Percentiles rank a stretch among this genome's conserved stretches.
Evolutionary conservation across 2,888 invertebrate species (phyloP).

Genomic region (Perithous albicinctus): DNA sequence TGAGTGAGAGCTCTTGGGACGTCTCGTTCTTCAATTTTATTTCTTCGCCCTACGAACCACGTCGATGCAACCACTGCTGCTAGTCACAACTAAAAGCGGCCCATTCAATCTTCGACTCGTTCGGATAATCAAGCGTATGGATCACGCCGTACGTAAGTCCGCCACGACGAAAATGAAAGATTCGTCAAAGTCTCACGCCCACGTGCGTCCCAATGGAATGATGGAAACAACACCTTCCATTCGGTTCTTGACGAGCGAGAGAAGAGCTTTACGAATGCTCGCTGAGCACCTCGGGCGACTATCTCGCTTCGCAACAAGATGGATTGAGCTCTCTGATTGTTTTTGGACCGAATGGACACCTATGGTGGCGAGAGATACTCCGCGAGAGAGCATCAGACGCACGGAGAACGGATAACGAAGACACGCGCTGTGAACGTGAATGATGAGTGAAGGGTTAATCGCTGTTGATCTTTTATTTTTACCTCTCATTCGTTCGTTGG

Average conservation of each 20-base stretch:
- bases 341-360: constrained; percentile 70
- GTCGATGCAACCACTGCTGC: neutral
- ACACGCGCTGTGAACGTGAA: constrained; percentile 61
- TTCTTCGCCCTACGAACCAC: constrained; percentile 10
- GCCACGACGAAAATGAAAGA: constrained; percentile 68
- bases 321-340: constrained; percentile 73
- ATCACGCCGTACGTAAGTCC: neutral
- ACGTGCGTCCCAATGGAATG: constrained; percentile 54
- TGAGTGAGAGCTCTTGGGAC: constrained; percentile 23
- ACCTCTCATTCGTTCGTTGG: constrained; percentile 5
- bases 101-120: constrained; percentile 51
- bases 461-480: constrained; percentile 50
- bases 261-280: constrained; percentile 49
- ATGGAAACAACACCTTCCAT: constrained; percentile 64
- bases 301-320: constrained; percentile 70
- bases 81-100: constrained; percentile 43
- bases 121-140: constrained; percentile 34
- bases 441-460: constrained; percentile 70
- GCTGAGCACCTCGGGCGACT: constrained; percentile 41
- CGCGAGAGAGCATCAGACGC: constrained; percentile 40
- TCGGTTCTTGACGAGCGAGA: constrained; percentile 53
- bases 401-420: constrained; percentile 62
- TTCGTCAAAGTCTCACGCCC: constrained; percentile 73
- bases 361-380: constrained; percentile 57
- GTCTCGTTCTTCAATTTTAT: constrained; percentile 2